Conservation (phyloP, 2,888 invertebrate genomes). For the Caenorhabditis sulstoni region DNA sequence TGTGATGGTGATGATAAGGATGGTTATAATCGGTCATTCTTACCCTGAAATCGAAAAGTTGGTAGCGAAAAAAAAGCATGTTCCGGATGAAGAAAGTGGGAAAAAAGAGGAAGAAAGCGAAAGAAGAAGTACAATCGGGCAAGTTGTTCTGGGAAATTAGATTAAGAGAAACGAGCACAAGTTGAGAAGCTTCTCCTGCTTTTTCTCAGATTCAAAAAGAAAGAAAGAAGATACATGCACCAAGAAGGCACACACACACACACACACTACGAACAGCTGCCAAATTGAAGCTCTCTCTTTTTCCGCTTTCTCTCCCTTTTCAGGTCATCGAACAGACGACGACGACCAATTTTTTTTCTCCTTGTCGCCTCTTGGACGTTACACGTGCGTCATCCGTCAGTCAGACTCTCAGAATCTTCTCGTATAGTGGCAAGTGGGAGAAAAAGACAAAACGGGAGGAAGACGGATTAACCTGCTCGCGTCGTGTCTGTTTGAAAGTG, state of each 20-base stretch:
- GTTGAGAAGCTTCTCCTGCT: slow-evolving; percentile 10
- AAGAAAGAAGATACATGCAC: slow-evolving; percentile 19
- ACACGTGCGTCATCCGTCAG: slow-evolving; percentile 17
- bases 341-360: slow-evolving; percentile 4
- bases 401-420: background rate
- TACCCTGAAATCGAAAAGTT: background rate
- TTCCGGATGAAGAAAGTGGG: slow-evolving; percentile 13
- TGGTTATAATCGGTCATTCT: too few species aligned
- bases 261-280: slow-evolving; percentile 25
- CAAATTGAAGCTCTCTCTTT: background rate
- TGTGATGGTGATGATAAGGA: too few species aligned
- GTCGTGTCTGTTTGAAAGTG: background rate
- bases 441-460: background rate
- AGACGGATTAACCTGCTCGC: slow-evolving; percentile 17
- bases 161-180: slow-evolving; percentile 49
- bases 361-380: background rate
- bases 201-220: background rate
- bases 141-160: slow-evolving; percentile 41
- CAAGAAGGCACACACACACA: background rate
- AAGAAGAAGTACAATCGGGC: slow-evolving; percentile 40
- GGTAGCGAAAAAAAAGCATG: background rate
- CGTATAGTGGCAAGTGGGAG: slow-evolving; percentile 3
- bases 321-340: slow-evolving; percentile 17
- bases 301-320: slow-evolving; percentile 12
- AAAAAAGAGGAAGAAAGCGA: slow-evolving; percentile 26